Base-by-base conservation (phyloP, 2,888 invertebrate species). In the Pterostichus madidus region DNA sequence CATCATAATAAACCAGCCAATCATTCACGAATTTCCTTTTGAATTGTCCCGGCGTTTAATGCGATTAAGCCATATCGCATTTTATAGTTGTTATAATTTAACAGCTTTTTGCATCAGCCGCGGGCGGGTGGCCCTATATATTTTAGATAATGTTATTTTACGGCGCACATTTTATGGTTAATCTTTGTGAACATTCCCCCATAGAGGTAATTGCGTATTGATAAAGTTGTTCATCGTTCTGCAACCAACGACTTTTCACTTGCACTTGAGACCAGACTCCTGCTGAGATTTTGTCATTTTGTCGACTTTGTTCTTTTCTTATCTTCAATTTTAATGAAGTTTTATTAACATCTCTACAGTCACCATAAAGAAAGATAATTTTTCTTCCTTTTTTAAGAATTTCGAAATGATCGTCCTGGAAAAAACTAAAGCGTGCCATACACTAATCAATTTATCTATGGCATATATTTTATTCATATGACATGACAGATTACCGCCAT, bases 71-170 rank as follows among this genome's bases (percentile, higher is more conserved):
- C 81, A 81, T 81, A 81, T 81, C 81, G 80, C 71, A 81, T 81
- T 81, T 81, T 81, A 81, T 81, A 81, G 81, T 59, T 81, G 81
- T 81, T 81, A 81, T 81, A 81, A 81, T 73, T 81, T 81, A 81
- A 81, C 81, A 81, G 81, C 81, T 81, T 81, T 81, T 81, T 81
- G 81, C 81, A 81, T 59, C 24, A 73, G 56, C 56, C 81, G 59
- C 56, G 59, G 75, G 80, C 56, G 53, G 77, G 75, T 52, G 77
- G 77, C 80, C 53, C 81, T 75, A 81, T 81, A 81, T 81, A 81
- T 81, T 81, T 81, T 81, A 81, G 81, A 81, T 81, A 81, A 81
- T 81, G 81, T 81, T 75, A 81, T 81, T 81, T 81, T 81, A 81
- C 17, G 81, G 75, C 71, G 59, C 53, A 15, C 75, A 46, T 81